Evolutionary conservation across 2,888 invertebrate species (phyloP), one percentile per base, ranked within the genome.

Genomic region (Drosophila vallismaia): DNA sequence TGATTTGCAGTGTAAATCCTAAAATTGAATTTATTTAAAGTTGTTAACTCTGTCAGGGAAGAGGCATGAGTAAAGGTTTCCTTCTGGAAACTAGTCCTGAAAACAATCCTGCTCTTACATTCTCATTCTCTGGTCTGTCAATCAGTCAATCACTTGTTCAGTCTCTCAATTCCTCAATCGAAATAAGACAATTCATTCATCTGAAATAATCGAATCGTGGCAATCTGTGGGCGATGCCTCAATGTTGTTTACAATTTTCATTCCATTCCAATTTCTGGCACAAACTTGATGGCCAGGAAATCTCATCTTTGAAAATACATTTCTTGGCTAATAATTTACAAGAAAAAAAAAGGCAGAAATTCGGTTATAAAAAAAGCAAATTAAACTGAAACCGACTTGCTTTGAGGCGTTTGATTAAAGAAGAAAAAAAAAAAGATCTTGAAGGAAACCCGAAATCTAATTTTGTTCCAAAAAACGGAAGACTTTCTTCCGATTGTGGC

Each of bases 131-230:
- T 48, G n/a, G n/a, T n/a, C 12, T 29, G 42, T n/a, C 49, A 50
- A 44, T 36, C 42, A 62, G 24, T 71, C 51, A 26, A 38, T 64
- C 52, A 57, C 58, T 64, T 63, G 56, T 63, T 64, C 70, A 71
- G 7, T 3, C 8, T 3, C 19, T 19, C 14, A 14, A 19, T 9
- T 67, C 67, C 79, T 83, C 81, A 79, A 28, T 5, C 6, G 28
- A 6, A 82, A 88, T 82, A 86, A 86, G 84, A 83, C 88, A 86
- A 88, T 88, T 71, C 88, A 86, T 80, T 86, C 87, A 77, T 72
- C 86, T 67, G 84, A 83, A 72, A 84, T 88, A 82, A 82, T 82
- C 88, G 84, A 86, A 82, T 82, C 60, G 76, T 70, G 66, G 28
- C 28, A 28, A 28, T 28, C 28, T 28, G 28, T 28, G 28, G 4